phyloP scores from a whole-genome alignment of 2,888 invertebrate genomes.

The Drosophila emarginata region DNA sequence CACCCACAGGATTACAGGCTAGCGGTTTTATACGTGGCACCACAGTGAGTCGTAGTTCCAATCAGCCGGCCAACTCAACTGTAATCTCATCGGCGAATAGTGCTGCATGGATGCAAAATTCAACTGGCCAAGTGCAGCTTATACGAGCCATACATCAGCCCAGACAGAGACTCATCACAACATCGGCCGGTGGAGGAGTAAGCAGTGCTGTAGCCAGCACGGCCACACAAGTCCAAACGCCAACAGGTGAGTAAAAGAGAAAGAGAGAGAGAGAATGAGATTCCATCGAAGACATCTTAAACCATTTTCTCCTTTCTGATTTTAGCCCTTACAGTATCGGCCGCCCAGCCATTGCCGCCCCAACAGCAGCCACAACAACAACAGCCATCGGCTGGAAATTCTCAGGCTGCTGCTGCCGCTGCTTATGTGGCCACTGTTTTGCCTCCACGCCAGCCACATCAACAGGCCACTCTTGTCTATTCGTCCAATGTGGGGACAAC shows the following conservation, averaged over 20 bases:
- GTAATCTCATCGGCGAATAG: constrained; percentile 81
- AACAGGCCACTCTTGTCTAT: constrained; percentile 82
- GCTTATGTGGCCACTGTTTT: constrained; percentile 82
- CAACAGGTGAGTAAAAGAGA: constrained; percentile 37
- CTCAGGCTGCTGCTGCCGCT: constrained; percentile 40
- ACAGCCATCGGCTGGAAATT: constrained; percentile 34
- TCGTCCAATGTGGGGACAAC: constrained; percentile 78
- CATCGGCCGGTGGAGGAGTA: constrained; percentile 66
- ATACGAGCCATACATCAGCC: constrained; percentile 81
- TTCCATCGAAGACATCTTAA: not conserved
- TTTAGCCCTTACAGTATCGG: constrained; percentile 61
- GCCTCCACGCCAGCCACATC: constrained; percentile 77
- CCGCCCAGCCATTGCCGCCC: constrained; percentile 45
- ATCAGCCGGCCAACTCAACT: constrained; percentile 77
- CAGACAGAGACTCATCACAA: constrained; percentile 81
- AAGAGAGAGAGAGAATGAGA: too few relatives aligned
- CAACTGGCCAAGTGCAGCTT: constrained; percentile 80
- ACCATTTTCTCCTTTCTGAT: not conserved
- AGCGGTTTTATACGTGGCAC: constrained; percentile 80
- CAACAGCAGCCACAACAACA: constrained; percentile 42
- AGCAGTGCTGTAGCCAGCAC: constrained; percentile 61
- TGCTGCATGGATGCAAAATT: constrained; percentile 80
- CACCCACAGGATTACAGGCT: constrained; percentile 64
- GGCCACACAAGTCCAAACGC: constrained; percentile 56
- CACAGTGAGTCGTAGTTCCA: constrained; percentile 52